Conservation (phyloP, 2,113 vertebrate genomes). For the Mustela lutreola region DNA sequence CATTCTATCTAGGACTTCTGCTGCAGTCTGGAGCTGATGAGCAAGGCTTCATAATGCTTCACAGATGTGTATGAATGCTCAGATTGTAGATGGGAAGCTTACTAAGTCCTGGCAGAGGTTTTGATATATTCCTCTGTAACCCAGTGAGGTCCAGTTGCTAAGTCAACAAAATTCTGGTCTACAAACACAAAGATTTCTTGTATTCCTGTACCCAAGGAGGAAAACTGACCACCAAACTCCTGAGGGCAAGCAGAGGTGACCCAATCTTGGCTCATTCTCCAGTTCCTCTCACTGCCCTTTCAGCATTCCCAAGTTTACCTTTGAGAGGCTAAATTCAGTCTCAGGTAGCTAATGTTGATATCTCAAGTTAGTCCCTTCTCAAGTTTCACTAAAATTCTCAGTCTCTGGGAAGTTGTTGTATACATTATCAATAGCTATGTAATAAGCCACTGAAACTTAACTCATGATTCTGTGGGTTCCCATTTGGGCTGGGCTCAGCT, state of each 20-base stretch:
- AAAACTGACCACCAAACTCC: background rate
- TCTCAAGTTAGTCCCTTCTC: background rate
- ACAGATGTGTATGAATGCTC: background rate
- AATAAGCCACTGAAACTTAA: constrained; percentile 19
- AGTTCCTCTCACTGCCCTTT: background rate
- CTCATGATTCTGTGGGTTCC: background rate
- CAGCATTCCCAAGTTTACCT: background rate
- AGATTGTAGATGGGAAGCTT: background rate
- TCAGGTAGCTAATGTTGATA: constrained; percentile 54
- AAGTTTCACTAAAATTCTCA: background rate
- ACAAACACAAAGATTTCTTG: background rate
- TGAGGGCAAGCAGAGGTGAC: background rate
- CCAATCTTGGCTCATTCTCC: background rate
- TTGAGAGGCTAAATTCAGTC: constrained; percentile 22
- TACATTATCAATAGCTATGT: background rate
- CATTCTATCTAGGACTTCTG: constrained; percentile 73
- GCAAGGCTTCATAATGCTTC: background rate
- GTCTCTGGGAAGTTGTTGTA: background rate
- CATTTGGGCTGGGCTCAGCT: background rate
- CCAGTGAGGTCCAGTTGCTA: background rate
- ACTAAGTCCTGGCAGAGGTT: background rate
- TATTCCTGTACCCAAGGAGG: background rate
- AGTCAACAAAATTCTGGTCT: background rate
- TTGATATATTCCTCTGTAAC: background rate
- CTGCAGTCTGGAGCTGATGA: constrained; percentile 1